Evolutionary conservation across 2,113 vertebrate species (phyloP).

Genomic region (Chascanopsetta lugubris): DNA sequence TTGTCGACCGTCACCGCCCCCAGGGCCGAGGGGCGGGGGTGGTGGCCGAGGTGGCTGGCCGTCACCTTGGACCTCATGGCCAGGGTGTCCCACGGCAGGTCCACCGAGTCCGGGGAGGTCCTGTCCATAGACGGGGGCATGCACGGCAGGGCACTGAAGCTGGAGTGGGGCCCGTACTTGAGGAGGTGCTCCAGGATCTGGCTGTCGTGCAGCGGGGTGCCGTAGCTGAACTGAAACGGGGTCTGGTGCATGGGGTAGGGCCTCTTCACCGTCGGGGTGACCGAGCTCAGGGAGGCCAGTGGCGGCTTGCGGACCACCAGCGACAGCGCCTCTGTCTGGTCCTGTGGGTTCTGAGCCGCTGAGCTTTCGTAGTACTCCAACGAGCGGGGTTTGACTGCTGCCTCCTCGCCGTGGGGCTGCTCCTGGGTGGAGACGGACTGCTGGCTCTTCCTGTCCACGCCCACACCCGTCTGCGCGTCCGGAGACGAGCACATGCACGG

Average conservation of each 20-base stretch:
- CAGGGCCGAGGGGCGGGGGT: constrained; percentile 65
- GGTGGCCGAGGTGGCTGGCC: constrained; percentile 79
- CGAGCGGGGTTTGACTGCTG: constrained; percentile 55
- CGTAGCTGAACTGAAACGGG: constrained; percentile 76
- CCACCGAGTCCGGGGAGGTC: constrained; percentile 73
- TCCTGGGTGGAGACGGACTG: constrained; percentile 54
- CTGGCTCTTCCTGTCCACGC: constrained; percentile 64
- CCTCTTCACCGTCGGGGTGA: constrained; percentile 76
- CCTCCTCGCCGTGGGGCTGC: constrained; percentile 63
- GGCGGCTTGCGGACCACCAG: constrained; percentile 76
- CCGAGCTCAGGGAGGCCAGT: constrained; percentile 62
- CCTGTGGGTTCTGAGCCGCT: constrained; percentile 69
- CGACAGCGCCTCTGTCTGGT: constrained; percentile 77
- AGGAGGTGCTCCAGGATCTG: constrained; percentile 86
- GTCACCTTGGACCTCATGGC: constrained; percentile 79
- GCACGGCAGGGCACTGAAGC: constrained; percentile 69
- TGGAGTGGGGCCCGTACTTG: constrained; percentile 74
- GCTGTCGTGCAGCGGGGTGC: constrained; percentile 78
- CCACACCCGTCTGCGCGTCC: constrained; percentile 44
- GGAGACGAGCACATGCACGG: constrained; percentile 64
- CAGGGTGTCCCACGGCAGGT: constrained; percentile 81
- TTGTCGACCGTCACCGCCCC: constrained; percentile 69
- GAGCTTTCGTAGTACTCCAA: constrained; percentile 74
- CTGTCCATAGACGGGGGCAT: constrained; percentile 72
- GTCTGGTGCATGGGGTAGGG: constrained; percentile 72